Conservation (phyloP, 23 tunicate genomes). For the Corella eumyota region DNA sequence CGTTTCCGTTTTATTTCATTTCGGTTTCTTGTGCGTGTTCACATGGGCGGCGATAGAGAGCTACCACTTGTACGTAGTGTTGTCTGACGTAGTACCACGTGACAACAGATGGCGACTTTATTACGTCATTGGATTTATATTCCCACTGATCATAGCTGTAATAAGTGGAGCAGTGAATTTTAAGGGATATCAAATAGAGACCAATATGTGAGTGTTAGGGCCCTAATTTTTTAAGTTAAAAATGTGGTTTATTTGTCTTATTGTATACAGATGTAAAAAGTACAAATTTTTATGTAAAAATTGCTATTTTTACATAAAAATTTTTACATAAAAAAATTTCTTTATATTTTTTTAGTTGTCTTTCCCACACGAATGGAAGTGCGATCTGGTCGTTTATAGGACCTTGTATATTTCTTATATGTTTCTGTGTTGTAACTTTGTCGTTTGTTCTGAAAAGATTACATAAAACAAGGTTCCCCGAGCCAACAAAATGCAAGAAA, state of each 20-base stretch:
- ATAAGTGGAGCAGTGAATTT: slow-evolving; percentile 54
- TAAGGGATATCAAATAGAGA: slow-evolving; percentile 43
- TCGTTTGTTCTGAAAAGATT: slow-evolving; percentile 28
- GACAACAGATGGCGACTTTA: slow-evolving; percentile 75
- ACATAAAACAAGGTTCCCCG: slow-evolving; percentile 22
- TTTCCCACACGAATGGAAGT: slow-evolving; percentile 39
- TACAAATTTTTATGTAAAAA: background rate
- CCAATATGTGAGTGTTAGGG: slow-evolving; percentile 50
- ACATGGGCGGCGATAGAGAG: slow-evolving; percentile 82
- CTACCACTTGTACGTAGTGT: slow-evolving; percentile 21
- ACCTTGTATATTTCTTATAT: slow-evolving; percentile 36
- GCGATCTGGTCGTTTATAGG: slow-evolving; percentile 69
- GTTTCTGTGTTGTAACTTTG: slow-evolving; percentile 22
- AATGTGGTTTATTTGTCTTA: background rate
- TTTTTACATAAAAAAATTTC: background rate
- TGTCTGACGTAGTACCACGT: slow-evolving; percentile 27
- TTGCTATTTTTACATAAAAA: background rate
- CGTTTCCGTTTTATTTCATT: slow-evolving; percentile 60
- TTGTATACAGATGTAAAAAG: background rate
- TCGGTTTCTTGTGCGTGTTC: slow-evolving; percentile 41
- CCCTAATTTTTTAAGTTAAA: slow-evolving; percentile 1
- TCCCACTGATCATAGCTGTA: slow-evolving; percentile 41
- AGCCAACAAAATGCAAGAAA: background rate
- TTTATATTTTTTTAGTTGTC: slow-evolving; percentile 33
- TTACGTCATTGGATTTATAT: slow-evolving; percentile 69